Conservation (phyloP, 2,797 vertebrate genomes). For the Phataginus tetradactyla region DNA sequence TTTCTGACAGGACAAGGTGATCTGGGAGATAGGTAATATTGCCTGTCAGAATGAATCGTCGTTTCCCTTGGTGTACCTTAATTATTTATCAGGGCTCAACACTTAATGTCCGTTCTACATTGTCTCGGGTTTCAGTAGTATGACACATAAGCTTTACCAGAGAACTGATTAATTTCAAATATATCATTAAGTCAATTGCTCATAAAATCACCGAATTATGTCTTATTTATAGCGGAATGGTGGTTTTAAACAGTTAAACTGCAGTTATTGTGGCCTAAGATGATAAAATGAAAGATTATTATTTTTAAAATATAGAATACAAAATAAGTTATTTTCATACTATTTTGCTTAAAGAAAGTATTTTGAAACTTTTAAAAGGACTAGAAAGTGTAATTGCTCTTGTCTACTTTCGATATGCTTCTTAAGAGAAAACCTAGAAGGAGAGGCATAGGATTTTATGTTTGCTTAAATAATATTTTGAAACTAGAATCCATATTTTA, state of each 20-base stretch:
- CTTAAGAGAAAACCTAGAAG: not conserved
- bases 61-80: slow-evolving; percentile 18
- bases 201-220: not conserved
- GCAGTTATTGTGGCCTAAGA: not conserved
- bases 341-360: not conserved
- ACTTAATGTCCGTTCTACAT: slow-evolving; percentile 14
- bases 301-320: not conserved
- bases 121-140: not conserved
- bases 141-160: not conserved
- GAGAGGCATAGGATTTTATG: not conserved
- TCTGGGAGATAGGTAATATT: not conserved
- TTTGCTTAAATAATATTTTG: not conserved
- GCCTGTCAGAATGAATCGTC: slow-evolving; percentile 40
- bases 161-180: not conserved
- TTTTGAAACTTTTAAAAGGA: not conserved
- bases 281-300: not conserved
- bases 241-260: not conserved
- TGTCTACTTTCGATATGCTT: not conserved
- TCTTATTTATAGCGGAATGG: not conserved
- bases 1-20: slow-evolving; percentile 2
- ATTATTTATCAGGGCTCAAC: slow-evolving; percentile 45
- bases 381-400: not conserved
- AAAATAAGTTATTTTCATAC: not conserved
- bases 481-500: not conserved
- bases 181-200: not conserved